Base-by-base conservation (phyloP, 2,888 invertebrate species). In the Harmothoe impar region DNA sequence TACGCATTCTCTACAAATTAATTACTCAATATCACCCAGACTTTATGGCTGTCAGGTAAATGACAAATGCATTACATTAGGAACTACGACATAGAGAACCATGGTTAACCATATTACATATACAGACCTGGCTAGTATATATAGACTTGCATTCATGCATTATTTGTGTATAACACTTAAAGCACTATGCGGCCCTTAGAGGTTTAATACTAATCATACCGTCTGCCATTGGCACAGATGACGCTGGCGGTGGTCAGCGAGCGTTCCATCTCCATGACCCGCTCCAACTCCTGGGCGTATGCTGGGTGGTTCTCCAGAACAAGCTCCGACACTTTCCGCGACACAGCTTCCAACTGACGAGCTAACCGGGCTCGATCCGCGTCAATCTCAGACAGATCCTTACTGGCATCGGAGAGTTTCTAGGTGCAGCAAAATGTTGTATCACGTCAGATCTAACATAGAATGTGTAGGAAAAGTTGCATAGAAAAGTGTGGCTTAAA, bases 281-380 rank as follows among this genome's bases (percentile, higher is more conserved):
- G 97, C 91, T 97, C 97, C 94, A 99, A 98, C 95, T 99, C 98
- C 29, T 97, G 97, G 93, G 98, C 98, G 95, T 98, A 99, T 0
- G 97, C 97, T 93, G 97, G 97, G 91, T 99, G 97, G 93, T 99
- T 98, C 94, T 99, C 98, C 7, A 99, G 96, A 94, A 99, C 99
- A 56, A 99, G 96, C 93, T 98, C 98, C 0, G 99, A 97, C 0
- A 99, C 98, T 96, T 98, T 98, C 93, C 98, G 98, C 0, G 99
- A 99, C 35, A 96, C 86, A 10, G 86, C 96, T 95, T 96, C 91
- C 10, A 92, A 54, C 51, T 54, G 90, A 7, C 85, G 43, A 7
- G n/a, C 25, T 33, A 33, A 81, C 10, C 68, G 29, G 7, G 62
- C 72, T 10, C 90, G 33, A 68, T 89, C 72, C 15, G 25, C 35